Conservation (phyloP, 2,888 invertebrate genomes). For the Dorcus hopei region DNA sequence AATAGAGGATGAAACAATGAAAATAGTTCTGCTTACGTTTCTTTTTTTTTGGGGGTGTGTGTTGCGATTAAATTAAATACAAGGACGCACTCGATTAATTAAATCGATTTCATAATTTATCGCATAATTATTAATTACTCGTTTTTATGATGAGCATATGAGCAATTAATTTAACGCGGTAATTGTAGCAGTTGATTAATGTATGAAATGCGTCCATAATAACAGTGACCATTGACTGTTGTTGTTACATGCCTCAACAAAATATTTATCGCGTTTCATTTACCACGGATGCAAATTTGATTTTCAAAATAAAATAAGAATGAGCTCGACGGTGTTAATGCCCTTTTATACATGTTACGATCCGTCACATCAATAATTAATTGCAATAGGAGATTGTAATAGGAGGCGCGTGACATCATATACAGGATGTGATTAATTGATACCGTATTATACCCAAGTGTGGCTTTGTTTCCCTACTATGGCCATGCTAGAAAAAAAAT, state of each 20-base stretch:
- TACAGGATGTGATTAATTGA: slow-evolving; percentile 36
- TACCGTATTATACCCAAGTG: slow-evolving; percentile 32
- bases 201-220: slow-evolving; percentile 15
- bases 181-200: slow-evolving; percentile 31
- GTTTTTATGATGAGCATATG: slow-evolving; percentile 26
- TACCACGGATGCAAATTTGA: too few species aligned
- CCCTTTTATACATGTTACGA: slow-evolving; percentile 17
- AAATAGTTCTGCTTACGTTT: too few species aligned
- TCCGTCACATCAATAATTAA: slow-evolving; percentile 36
- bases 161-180: slow-evolving; percentile 31
- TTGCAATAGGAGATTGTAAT: slow-evolving; percentile 35
- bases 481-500: too few species aligned
- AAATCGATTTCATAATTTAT: too few species aligned
- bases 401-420: slow-evolving; percentile 32
- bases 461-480: slow-evolving; percentile 22
- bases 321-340: slow-evolving; percentile 6
- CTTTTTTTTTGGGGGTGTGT: too few species aligned
- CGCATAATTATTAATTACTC: not conserved
- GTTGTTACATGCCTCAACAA: not conserved
- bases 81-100: too few species aligned
- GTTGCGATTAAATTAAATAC: too few species aligned
- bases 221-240: not conserved
- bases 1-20: too few species aligned
- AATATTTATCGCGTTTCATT: too few species aligned
- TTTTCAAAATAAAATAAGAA: too few species aligned